A percentile compares a stretch with the other conserved stretches of the same genome.
These are phyloP conservation scores for Synanthedon formicaeformis DNA, from an alignment of 2,888 invertebrate genomes.

Conservation along the genomic window DNA sequence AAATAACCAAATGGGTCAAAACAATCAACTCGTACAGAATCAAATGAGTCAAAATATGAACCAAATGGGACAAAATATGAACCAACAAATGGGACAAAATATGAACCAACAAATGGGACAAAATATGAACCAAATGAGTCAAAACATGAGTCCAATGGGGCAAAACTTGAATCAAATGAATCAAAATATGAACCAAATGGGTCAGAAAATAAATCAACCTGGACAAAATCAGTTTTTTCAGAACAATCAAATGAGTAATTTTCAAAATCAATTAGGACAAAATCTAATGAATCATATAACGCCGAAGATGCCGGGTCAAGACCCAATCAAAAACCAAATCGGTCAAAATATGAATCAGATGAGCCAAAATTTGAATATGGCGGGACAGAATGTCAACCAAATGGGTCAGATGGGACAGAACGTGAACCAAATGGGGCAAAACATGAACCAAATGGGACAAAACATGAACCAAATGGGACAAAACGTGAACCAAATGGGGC, in stretches of 20 bases:
- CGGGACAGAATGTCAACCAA: constrained; percentile 4
- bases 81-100: constrained; percentile 18
- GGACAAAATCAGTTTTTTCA: neutral
- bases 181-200: constrained; percentile 15
- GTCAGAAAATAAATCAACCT: constrained; percentile 5
- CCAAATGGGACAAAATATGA: constrained; percentile 28
- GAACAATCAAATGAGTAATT: constrained; percentile 26
- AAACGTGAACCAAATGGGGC: constrained; percentile 17
- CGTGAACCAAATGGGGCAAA: constrained; percentile 24
- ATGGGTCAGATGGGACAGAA: constrained; percentile 23
- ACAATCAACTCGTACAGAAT: constrained; percentile 8
- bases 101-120: constrained; percentile 38
- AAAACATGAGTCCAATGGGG: constrained; percentile 5
- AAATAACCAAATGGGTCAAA: constrained; percentile 14
- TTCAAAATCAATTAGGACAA: constrained; percentile 18
- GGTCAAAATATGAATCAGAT: constrained; percentile 16
- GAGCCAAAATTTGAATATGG: constrained; percentile 11
- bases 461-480: constrained; percentile 27
- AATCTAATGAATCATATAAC: constrained; percentile 17
- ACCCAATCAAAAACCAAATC: constrained; percentile 11
- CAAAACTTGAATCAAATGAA: constrained; percentile 15
- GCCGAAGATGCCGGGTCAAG: constrained; percentile 13
- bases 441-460: constrained; percentile 16
- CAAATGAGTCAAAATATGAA: constrained; percentile 22
- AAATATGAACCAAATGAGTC: constrained; percentile 14